Conservation (phyloP, 2,888 invertebrate genomes). For the Diaphora mendica region DNA sequence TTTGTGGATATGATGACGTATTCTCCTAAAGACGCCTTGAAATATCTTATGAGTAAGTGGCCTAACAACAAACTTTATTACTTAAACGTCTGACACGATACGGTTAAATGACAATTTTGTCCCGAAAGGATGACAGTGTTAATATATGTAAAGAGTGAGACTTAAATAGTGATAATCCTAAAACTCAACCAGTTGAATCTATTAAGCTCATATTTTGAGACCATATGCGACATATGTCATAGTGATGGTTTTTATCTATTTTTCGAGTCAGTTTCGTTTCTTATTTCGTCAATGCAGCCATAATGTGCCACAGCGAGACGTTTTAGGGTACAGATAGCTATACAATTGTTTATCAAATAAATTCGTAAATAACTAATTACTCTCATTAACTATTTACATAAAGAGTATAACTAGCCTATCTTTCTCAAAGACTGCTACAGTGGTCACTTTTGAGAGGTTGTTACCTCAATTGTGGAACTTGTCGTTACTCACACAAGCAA, state of each 20-base stretch:
- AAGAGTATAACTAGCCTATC: background rate
- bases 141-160: background rate
- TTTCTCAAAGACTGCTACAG: background rate
- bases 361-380: background rate
- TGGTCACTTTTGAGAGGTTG: background rate
- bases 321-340: too few species aligned
- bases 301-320: too few species aligned
- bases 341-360: background rate
- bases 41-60: constrained; percentile 93
- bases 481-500: background rate
- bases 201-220: too few species aligned
- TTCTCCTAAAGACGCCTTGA: constrained; percentile 89
- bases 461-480: background rate
- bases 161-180: background rate
- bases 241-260: too few species aligned
- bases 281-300: too few species aligned
- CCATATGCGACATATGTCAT: too few species aligned
- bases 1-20: constrained; percentile 97
- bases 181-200: too few species aligned
- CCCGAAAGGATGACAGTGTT: background rate
- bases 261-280: too few species aligned
- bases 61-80: background rate
- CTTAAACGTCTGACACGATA: background rate
- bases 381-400: background rate
- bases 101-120: background rate